These are phyloP conservation scores for Apogon hyalosoma DNA, from an alignment of 2,797 vertebrate genomes.

Conservation along the genomic window DNA sequence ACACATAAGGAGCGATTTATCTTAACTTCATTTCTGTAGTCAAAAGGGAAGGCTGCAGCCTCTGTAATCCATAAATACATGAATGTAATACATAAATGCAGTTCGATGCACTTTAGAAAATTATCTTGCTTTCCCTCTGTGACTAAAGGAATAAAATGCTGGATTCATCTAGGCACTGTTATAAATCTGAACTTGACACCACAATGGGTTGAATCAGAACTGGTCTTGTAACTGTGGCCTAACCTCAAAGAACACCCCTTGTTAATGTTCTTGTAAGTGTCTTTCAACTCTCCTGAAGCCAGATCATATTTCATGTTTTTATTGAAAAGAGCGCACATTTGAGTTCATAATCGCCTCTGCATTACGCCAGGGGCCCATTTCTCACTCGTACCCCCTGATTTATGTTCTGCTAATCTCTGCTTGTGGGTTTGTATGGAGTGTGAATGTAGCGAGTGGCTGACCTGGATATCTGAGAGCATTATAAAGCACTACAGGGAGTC, in stretches of 20 bases:
- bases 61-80: neutral
- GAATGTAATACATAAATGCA: conserved; percentile 1
- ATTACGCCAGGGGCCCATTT: conserved; percentile 76
- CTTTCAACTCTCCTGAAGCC: conserved; percentile 66
- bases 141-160: conserved; percentile 17
- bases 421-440: conserved; percentile 52
- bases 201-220: conserved; percentile 27
- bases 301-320: conserved; percentile 79
- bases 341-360: conserved; percentile 81
- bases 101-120: neutral
- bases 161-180: conserved; percentile 8
- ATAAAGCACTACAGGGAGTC: conserved; percentile 68
- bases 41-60: conserved; percentile 1
- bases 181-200: conserved; percentile 34
- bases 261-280: conserved; percentile 72
- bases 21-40: neutral
- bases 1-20: conserved; percentile 8
- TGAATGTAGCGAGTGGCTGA: conserved; percentile 65
- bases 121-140: neutral
- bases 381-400: conserved; percentile 73
- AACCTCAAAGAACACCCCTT: conserved; percentile 51
- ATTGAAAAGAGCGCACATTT: conserved; percentile 80
- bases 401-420: conserved; percentile 79
- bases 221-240: conserved; percentile 30
- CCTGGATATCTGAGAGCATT: conserved; percentile 71